Percentiles rank a stretch among this genome's conserved stretches.
Conservation (phyloP, 2,888 invertebrate genomes). For the Aethes cnicana region DNA sequence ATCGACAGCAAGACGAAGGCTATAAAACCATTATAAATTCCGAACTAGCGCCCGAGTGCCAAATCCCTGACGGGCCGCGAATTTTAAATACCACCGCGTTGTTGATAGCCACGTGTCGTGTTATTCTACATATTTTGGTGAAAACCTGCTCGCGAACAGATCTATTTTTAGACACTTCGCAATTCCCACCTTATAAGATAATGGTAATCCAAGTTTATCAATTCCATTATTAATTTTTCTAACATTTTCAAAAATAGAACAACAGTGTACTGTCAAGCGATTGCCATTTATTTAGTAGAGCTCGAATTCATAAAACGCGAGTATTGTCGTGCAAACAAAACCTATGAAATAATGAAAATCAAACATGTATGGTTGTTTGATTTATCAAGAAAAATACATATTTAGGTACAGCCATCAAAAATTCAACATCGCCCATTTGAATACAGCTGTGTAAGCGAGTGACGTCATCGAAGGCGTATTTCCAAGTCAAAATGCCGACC, state of each 20-base stretch:
- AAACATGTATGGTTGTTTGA: background rate
- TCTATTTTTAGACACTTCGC: too few species aligned
- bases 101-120: slow-evolving; percentile 64
- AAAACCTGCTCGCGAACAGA: too few species aligned
- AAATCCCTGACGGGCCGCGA: slow-evolving; percentile 68
- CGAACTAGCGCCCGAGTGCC: slow-evolving; percentile 63
- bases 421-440: background rate
- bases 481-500: slow-evolving; percentile 10
- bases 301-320: too few species aligned
- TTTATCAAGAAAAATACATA: background rate
- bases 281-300: too few species aligned
- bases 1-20: slow-evolving; percentile 51
- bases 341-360: background rate
- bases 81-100: slow-evolving; percentile 67
- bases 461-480: slow-evolving; percentile 30
- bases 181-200: too few species aligned
- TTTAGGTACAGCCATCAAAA: background rate
- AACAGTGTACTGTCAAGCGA: too few species aligned
- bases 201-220: too few species aligned
- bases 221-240: too few species aligned
- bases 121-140: slow-evolving; percentile 55
- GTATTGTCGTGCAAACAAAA: too few species aligned
- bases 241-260: slow-evolving; percentile 4
- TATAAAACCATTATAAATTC: slow-evolving; percentile 70
- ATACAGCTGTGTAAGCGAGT: slow-evolving; percentile 8